These are phyloP conservation scores for Leptoclinus maculatus DNA, from an alignment of 2,797 vertebrate genomes.

Conservation along the genomic window DNA sequence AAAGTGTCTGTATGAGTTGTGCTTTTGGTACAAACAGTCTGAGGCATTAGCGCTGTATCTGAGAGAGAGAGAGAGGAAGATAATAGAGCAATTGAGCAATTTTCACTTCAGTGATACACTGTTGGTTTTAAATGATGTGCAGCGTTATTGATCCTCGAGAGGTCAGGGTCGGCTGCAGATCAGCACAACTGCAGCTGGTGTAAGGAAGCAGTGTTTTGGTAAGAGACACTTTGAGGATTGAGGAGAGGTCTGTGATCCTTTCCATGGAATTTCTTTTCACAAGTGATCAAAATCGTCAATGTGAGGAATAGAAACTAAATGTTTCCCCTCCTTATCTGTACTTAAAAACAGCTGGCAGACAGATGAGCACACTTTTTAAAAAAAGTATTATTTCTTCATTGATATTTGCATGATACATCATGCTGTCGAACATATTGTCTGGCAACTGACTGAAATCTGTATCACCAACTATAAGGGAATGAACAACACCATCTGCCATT, in stretches of 20 bases:
- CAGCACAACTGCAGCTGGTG: not conserved
- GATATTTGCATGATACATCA: not conserved
- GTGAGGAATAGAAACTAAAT: not conserved
- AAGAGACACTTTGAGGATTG: not conserved
- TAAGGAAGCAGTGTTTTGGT: not conserved
- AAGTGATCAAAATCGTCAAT: not conserved
- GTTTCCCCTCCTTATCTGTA: not conserved
- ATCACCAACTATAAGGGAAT: not conserved
- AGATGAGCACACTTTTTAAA: not conserved
- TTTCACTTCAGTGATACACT: not conserved
- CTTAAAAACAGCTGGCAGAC: not conserved
- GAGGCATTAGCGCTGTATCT: not conserved
- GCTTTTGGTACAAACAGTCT: not conserved
- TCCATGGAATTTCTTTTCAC: not conserved
- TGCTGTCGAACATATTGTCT: not conserved
- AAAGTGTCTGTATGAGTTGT: not conserved
- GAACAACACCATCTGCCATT: not conserved
- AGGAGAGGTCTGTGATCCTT: not conserved
- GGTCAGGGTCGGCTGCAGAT: constrained; percentile 12
- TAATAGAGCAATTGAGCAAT: not conserved
- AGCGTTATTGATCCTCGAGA: constrained; percentile 3
- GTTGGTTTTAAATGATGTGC: not conserved
- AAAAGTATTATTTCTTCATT: not conserved
- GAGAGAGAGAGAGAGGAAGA: constrained; percentile 7
- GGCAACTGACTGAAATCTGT: not conserved